phyloP scores from a whole-genome alignment of 2,797 vertebrate genomes.

The Catamblyrhynchus diadema region DNA sequence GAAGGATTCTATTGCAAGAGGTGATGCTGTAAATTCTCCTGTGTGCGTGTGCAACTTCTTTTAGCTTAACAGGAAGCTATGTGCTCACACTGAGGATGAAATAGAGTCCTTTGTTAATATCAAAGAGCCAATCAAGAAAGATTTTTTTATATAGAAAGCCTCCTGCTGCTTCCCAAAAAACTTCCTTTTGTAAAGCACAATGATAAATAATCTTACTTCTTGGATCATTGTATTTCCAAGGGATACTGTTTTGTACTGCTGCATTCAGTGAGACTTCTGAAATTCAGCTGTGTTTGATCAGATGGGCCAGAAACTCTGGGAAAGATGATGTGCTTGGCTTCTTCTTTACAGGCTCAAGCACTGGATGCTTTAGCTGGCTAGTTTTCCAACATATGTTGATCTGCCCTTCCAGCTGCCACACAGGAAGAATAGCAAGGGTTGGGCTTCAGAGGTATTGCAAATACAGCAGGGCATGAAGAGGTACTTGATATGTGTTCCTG shows the following conservation, averaged over 20 bases:
- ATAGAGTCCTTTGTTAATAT: conserved; percentile 36
- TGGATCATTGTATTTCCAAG: conserved; percentile 58
- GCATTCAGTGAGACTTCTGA: conserved; percentile 41
- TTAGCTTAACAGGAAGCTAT: not conserved
- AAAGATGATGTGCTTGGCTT: conserved; percentile 11
- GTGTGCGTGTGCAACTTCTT: not conserved
- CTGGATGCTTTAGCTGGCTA: not conserved
- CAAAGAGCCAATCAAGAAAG: conserved; percentile 10
- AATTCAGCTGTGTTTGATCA: conserved; percentile 7
- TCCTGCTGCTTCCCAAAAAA: conserved; percentile 57
- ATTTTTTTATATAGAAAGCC: conserved; percentile 20
- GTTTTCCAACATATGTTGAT: not conserved
- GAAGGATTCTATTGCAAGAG: not conserved
- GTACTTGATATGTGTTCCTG: not conserved
- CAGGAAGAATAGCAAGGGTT: not conserved
- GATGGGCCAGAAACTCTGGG: not conserved
- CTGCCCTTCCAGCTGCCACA: not conserved
- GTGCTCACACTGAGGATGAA: not conserved
- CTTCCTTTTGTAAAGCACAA: conserved; percentile 48
- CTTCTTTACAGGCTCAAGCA: not conserved
- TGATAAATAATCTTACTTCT: conserved; percentile 72
- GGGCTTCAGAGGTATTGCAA: not conserved
- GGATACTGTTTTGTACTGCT: conserved; percentile 46
- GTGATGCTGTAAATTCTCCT: not conserved
- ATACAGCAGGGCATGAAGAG: not conserved